These are phyloP conservation scores for Papilio xuthus DNA, from an alignment of 1,140 invertebrate species.

Conservation along the genomic window DNA sequence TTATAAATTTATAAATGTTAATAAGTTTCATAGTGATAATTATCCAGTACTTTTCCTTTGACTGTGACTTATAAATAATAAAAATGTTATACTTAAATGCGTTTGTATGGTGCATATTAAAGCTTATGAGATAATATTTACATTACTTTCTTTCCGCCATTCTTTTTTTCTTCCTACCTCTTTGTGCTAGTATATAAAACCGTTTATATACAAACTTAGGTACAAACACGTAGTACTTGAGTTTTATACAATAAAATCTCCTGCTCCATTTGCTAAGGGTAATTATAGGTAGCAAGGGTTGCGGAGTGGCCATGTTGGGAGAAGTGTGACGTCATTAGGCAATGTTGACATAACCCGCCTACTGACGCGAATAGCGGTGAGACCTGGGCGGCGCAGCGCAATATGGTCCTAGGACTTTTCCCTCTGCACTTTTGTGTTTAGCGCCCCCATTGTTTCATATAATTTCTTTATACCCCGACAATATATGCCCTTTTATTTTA, in stretches of 20 bases:
- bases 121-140: background rate
- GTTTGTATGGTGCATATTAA: background rate
- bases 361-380: constrained; percentile 54
- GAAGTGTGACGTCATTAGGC: constrained; percentile 62
- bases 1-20: background rate
- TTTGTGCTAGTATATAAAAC: constrained; percentile 8
- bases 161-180: background rate
- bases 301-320: constrained; percentile 63
- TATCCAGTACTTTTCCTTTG: background rate
- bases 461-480: constrained; percentile 11
- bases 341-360: constrained; percentile 61
- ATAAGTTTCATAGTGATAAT: background rate
- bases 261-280: constrained; percentile 51
- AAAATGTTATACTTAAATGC: background rate
- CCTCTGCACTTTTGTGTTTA: constrained; percentile 33
- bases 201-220: constrained; percentile 12
- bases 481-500: constrained; percentile 2
- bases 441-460: constrained; percentile 21
- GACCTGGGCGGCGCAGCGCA: constrained; percentile 47
- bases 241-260: constrained; percentile 43
- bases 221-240: constrained; percentile 27
- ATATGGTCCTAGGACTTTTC: constrained; percentile 32
- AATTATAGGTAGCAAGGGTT: constrained; percentile 61
- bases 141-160: background rate
- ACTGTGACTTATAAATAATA: background rate